Base-by-base conservation (phyloP, 2,797 vertebrate genomes). In the Anas acuta region DNA sequence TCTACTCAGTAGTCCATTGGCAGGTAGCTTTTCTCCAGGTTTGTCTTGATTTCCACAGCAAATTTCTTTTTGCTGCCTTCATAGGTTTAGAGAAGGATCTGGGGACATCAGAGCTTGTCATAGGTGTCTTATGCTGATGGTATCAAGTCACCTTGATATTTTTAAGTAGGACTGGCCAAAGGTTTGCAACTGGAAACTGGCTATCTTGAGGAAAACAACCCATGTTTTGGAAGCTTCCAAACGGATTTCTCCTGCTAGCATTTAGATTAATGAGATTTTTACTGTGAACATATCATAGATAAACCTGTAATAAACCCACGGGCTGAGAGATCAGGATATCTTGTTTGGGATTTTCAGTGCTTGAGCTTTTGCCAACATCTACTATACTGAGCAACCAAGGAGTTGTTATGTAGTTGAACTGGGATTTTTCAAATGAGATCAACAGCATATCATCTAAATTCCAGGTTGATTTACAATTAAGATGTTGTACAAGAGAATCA, bases 341-440 rank as follows among this genome's bases (percentile, higher is more conserved):
- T 84, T 76, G 11, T 79, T 26, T 66, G 16, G 22, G 20, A 35
- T 66, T 74, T 78, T 41, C 54, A 39, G 76, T 43, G 47, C 39
- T 47, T 84, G 32, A 90, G 56, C 35, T 75, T 87, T 75, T 28
- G 43, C 28, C 39, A 87, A 28, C 6, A 39, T 60, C 56, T 56
- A 26, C 12, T 91, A 13, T 12, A 51, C n/a, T 19, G 14, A 81
- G 58, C 8, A 71, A 37, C 39, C 33, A 79, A 65, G 60, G 33
- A 30, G 9, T 47, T 84, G 14, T 65, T 54, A 41, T 2, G 11
- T 39, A 30, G 14, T 30, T 73, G 28, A 43, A 51, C 7, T 35
- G 70, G 30, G 66, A 79, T 90, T 92, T 92, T 90, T 87, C 30
- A 74, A 71, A 79, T 67, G 60, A 70, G n/a, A 83, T 87, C 57